phyloP scores from a whole-genome alignment of 2,797 vertebrate genomes.

The Chelonia mydas region DNA sequence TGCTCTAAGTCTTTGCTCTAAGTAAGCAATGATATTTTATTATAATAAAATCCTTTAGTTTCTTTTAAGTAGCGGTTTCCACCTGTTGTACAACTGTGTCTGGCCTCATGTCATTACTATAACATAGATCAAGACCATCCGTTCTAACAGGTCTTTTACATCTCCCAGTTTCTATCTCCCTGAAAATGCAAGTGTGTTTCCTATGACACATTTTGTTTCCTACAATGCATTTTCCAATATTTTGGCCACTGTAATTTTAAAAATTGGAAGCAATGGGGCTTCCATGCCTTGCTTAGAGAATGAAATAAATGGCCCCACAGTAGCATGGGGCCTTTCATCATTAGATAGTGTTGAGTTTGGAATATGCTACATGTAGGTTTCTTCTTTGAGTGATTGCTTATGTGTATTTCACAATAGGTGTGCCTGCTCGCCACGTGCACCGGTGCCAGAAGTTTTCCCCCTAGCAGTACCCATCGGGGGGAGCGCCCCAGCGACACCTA shows the following conservation, averaged over 20 bases:
- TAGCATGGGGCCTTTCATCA: neutral
- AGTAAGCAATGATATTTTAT: neutral
- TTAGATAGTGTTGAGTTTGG: neutral
- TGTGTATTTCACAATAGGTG: too few relatives aligned
- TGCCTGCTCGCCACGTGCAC: too few relatives aligned
- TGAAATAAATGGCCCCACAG: neutral
- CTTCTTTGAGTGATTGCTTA: too few relatives aligned
- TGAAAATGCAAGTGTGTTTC: neutral
- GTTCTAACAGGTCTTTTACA: too few relatives aligned
- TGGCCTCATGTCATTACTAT: neutral
- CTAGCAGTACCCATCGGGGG: too few relatives aligned
- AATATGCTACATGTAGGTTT: neutral
- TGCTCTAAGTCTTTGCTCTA: neutral
- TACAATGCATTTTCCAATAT: neutral
- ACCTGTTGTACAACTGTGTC: neutral
- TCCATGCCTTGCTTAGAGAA: neutral
- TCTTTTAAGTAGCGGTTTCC: neutral
- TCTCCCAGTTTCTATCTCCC: neutral
- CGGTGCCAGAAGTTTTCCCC: too few relatives aligned
- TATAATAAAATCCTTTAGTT: neutral
- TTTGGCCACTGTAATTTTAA: neutral
- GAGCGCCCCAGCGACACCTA: too few relatives aligned
- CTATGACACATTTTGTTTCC: too few relatives aligned
- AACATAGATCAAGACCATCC: neutral
- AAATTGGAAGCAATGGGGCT: neutral